Evolutionary conservation across 2,113 vertebrate species (phyloP).

Genomic region (Mohoua ochrocephala): DNA sequence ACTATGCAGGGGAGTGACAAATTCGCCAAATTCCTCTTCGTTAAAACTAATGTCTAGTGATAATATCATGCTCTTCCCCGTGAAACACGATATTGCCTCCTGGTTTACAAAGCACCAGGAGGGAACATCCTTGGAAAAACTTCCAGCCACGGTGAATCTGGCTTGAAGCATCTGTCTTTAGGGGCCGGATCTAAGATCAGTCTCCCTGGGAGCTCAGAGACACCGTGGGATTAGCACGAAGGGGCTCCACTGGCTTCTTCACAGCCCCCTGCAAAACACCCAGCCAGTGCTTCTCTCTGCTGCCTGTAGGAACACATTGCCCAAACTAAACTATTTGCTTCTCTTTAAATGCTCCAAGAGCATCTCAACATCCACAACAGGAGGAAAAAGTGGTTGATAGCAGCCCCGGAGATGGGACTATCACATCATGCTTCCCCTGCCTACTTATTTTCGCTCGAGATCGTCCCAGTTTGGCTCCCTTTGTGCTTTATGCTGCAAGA

Average conservation of each 20-base stretch:
- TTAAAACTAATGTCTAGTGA: background rate
- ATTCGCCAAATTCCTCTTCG: constrained; percentile 9
- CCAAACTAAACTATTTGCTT: background rate
- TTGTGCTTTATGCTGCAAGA: background rate
- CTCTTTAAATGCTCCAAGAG: background rate
- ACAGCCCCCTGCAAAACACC: accelerated
- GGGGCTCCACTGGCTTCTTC: background rate
- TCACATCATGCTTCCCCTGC: background rate
- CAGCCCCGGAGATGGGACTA: background rate
- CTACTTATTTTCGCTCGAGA: background rate
- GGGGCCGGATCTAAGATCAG: background rate
- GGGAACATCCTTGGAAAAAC: constrained; percentile 28
- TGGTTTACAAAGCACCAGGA: background rate
- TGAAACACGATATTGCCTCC: background rate
- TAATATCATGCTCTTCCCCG: background rate
- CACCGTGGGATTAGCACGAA: constrained; percentile 7
- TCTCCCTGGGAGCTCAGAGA: constrained; percentile 28
- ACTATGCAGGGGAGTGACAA: constrained; percentile 5
- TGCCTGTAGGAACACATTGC: background rate
- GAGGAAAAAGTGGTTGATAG: background rate
- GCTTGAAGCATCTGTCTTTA: constrained; percentile 26
- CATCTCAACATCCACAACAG: background rate
- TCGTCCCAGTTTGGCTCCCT: background rate
- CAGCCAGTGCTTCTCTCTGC: background rate
- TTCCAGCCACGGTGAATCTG: constrained; percentile 26